Evolutionary conservation across 2,797 vertebrate genomes (phyloP), one percentile per base, ranked within the genome.

Genomic region (Spizella passerina): DNA sequence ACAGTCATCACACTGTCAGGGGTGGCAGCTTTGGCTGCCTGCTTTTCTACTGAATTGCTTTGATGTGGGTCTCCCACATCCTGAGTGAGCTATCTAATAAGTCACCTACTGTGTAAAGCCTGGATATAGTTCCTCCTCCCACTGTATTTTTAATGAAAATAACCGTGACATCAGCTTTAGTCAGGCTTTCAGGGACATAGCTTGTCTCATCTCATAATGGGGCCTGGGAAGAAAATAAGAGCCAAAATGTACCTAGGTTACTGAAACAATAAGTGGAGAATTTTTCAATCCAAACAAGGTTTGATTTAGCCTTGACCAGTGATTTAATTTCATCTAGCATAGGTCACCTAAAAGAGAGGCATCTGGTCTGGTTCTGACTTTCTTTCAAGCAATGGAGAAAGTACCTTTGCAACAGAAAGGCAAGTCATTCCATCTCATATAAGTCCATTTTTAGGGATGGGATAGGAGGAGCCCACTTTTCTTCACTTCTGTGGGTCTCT

Each of bases 81-180:
- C 36, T 85, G 52, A 87, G 56, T 22, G 49, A 95, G 26, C 75
- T 59, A 85, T 73, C 71, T 87, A 92, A 87, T 91, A 94, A 94
- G 71, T 87, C 68, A 77, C 90, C 85, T 80, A 8, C 90, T 94
- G 85, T 85, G 82, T 93, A 85, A 93, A 89, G 82, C 26, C 56
- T 82, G 87, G 32, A 26, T 70, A 56, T 38, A 77, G 60, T 87
- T 93, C 64, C 29, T 96, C 39, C 61, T 91, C 64, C 64, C 36
- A 55, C 55, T 89, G 55, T 80, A 94, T 72, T 87, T 94, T 82
- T 30, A 85, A 91, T 91, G 71, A 96, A 91, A 91, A 64, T 77
- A 70, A 49, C 82, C 5, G 1, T 49, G 49, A 52, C 60, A 82
- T 91, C 71, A 87, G 76, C 69, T 91, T 94, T 73, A 52, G 56